These are phyloP conservation scores for Noctua janthe DNA, from an alignment of 2,888 invertebrate species.

Conservation along the genomic window DNA sequence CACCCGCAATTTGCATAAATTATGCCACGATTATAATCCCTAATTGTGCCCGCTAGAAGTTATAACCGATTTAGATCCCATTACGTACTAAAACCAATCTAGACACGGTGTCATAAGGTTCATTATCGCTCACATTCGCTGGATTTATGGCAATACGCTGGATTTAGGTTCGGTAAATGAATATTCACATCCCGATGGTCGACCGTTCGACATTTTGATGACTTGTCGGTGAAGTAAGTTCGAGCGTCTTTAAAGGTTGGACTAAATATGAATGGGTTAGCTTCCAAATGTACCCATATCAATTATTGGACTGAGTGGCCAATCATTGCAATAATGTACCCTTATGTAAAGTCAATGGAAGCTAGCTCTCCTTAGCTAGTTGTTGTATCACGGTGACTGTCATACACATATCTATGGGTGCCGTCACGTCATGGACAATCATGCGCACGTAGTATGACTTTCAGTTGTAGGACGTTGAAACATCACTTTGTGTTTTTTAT, in stretches of 20 bases:
- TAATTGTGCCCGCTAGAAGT: conserved; percentile 72
- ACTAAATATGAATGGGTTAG: conserved; percentile 59
- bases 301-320: conserved; percentile 36
- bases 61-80: conserved; percentile 49
- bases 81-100: conserved; percentile 37
- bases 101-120: conserved; percentile 61
- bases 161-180: conserved; percentile 81
- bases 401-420: neutral
- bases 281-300: conserved; percentile 40
- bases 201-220: conserved; percentile 78
- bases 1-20: conserved; percentile 79
- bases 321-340: conserved; percentile 17
- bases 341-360: neutral
- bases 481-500: neutral
- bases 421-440: neutral
- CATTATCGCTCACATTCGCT: conserved; percentile 59
- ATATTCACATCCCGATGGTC: conserved; percentile 83
- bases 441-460: no score
- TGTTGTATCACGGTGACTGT: neutral
- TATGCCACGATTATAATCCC: conserved; percentile 77
- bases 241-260: conserved; percentile 68
- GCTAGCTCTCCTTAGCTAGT: conserved; percentile 2
- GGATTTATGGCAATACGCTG: conserved; percentile 66
- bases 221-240: conserved; percentile 70
- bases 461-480: neutral